Evolutionary conservation across 2,888 invertebrate genomes (phyloP).

Genomic region (Yponomeuta cagnagella): DNA sequence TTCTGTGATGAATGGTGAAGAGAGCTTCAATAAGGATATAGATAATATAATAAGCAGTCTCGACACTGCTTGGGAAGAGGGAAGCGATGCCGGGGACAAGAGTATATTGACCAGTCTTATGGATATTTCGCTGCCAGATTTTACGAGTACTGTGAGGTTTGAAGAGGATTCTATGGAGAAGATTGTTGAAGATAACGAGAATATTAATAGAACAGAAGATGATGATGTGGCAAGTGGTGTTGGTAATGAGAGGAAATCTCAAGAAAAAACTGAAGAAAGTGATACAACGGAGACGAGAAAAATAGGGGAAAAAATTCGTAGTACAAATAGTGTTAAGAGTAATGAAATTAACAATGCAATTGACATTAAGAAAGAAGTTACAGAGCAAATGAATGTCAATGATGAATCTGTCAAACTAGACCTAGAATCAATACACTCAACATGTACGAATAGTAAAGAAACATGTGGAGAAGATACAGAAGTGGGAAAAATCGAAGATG

Average conservation of each 20-base stretch:
- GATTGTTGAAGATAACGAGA: background rate
- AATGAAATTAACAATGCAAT: background rate
- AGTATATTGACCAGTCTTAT: background rate
- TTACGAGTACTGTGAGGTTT: too few species aligned
- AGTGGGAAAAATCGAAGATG: background rate
- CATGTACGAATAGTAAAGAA: background rate
- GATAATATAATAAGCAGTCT: slow-evolving; percentile 40
- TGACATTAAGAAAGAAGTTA: background rate
- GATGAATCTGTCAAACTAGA: background rate
- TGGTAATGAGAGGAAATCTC: background rate
- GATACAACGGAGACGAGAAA: background rate
- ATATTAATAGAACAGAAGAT: background rate
- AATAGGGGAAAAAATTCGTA: background rate
- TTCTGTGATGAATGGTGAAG: slow-evolving; percentile 26
- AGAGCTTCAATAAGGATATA: slow-evolving; percentile 30
- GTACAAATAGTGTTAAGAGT: background rate
- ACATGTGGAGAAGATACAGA: background rate
- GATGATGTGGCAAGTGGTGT: background rate
- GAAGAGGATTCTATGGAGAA: too few species aligned
- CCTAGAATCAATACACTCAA: background rate
- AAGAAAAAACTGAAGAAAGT: background rate
- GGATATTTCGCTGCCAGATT: background rate
- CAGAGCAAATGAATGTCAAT: slow-evolving; percentile 1
- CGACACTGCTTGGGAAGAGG: slow-evolving; percentile 20
- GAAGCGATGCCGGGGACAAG: slow-evolving; percentile 18